phyloP scores from a whole-genome alignment of 37 sponge, comb jelly and placozoan genomes.

The Theonella swinhoei region DNA sequence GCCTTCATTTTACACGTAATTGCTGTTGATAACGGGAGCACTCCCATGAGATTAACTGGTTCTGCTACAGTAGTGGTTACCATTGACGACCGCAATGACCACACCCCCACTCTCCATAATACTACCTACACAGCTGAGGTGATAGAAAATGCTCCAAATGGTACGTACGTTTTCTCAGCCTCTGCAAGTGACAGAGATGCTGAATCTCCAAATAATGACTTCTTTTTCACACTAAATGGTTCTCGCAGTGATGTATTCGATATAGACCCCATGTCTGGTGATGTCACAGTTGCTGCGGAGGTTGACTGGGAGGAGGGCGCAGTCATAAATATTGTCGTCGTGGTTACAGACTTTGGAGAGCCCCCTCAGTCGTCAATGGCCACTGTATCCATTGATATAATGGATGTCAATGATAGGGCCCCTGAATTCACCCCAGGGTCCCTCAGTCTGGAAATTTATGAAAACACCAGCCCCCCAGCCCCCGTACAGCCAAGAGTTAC shows the following conservation, averaged over 20 bases:
- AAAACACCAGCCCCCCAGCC: conserved; percentile 21
- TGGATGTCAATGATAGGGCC: conserved; percentile 69
- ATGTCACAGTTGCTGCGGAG: conserved; percentile 32
- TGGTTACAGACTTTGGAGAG: conserved; percentile 45
- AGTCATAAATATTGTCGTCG: conserved; percentile 15
- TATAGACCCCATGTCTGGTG: conserved; percentile 44
- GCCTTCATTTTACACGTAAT: conserved; percentile 28
- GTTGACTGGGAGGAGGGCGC: conserved; percentile 65
- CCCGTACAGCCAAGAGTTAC: conserved; percentile 32
- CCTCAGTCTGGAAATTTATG: conserved; percentile 41
- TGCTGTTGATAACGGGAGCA: conserved; percentile 64
- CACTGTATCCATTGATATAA: conserved; percentile 38
- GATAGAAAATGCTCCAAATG: conserved; percentile 50
- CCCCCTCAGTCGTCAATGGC: conserved; percentile 34
- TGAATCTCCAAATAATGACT: conserved; percentile 46
- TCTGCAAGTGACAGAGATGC: conserved; percentile 63
- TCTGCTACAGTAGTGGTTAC: conserved; percentile 33
- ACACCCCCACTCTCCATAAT: conserved; percentile 44
- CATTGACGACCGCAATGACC: conserved; percentile 59
- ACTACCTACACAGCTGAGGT: conserved; percentile 30
- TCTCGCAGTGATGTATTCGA: conserved; percentile 26
- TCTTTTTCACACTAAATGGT: conserved; percentile 42
- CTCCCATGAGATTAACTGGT: conserved; percentile 33
- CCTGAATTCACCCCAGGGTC: conserved; percentile 49
- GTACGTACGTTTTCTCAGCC: conserved; percentile 33